These are phyloP conservation scores for Gymnoscopelus microlampas DNA, from an alignment of 2,797 vertebrate species.

Conservation along the genomic window DNA sequence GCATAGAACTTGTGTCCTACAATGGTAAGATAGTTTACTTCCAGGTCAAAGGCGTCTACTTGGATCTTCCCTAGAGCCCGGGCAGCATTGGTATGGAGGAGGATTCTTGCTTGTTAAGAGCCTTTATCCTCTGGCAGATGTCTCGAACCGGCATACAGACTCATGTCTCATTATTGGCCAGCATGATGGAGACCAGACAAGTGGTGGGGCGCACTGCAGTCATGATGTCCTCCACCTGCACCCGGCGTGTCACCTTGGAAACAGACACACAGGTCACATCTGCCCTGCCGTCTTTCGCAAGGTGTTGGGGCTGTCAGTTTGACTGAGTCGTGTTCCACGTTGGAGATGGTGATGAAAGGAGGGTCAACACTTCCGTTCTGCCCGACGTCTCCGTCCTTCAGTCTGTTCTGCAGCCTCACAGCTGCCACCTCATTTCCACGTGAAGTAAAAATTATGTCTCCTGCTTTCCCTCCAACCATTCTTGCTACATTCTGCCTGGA, in stretches of 20 bases:
- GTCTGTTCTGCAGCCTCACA: conserved; percentile 18
- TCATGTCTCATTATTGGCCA: conserved; percentile 97
- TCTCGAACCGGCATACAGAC: conserved; percentile 91
- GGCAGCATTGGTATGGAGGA: conserved; percentile 93
- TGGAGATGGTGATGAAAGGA: conserved; percentile 89
- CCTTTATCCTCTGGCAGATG: conserved; percentile 81
- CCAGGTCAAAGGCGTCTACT: conserved; percentile 88
- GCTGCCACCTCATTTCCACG: conserved; percentile 94
- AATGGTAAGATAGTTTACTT: conserved; percentile 93
- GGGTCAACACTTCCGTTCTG: conserved; percentile 29
- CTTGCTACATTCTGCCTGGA: conserved; percentile 87
- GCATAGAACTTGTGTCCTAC: conserved; percentile 98
- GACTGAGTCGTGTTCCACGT: conserved; percentile 93
- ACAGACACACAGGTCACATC: conserved; percentile 90
- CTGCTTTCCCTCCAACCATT: conserved; percentile 87
- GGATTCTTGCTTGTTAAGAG: conserved; percentile 81
- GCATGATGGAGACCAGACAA: conserved; percentile 93
- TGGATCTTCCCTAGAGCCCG: conserved; percentile 91
- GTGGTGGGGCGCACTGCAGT: conserved; percentile 87
- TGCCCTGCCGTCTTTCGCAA: conserved; percentile 78
- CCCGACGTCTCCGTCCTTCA: conserved; percentile 1
- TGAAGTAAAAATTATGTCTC: conserved; percentile 92
- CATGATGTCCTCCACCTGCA: conserved; percentile 88
- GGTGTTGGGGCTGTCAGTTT: conserved; percentile 82
- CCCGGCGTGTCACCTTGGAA: conserved; percentile 82